Evolutionary conservation across 2,888 invertebrate species (phyloP).

Genomic region (Ophonus ardosiacus): DNA sequence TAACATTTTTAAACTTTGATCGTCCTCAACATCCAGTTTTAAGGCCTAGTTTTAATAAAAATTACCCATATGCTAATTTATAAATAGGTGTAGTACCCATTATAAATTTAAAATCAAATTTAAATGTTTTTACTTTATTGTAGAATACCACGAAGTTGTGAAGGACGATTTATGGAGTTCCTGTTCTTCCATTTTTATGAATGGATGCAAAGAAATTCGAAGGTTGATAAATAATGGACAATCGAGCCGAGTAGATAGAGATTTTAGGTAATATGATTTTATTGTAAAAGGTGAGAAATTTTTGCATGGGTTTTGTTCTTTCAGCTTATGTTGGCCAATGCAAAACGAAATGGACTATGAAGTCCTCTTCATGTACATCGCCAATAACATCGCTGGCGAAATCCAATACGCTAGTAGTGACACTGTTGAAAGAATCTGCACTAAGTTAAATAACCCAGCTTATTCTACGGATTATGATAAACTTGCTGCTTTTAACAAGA

Average conservation of each 20-base stretch:
- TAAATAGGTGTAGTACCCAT: too few relatives aligned
- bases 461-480: slow-evolving; percentile 64
- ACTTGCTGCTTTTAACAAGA: slow-evolving; percentile 51
- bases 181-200: slow-evolving; percentile 74
- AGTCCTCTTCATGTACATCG: slow-evolving; percentile 61
- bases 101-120: background rate
- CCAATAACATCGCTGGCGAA: slow-evolving; percentile 64
- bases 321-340: background rate
- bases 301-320: background rate
- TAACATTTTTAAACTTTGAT: too few relatives aligned
- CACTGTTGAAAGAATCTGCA: slow-evolving; percentile 65
- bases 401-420: slow-evolving; percentile 66
- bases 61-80: too few relatives aligned
- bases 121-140: slow-evolving; percentile 5
- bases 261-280: slow-evolving; percentile 75
- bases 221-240: slow-evolving; percentile 71
- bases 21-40: too few relatives aligned
- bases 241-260: slow-evolving; percentile 71
- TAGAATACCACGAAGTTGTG: slow-evolving; percentile 79
- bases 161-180: slow-evolving; percentile 73
- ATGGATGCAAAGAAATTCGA: slow-evolving; percentile 73
- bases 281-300: background rate
- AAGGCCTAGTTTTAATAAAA: too few relatives aligned
- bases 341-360: background rate
- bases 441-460: slow-evolving; percentile 22